These are phyloP conservation scores for Drosophila incognita DNA, from an alignment of 2,888 invertebrate species.

Conservation along the genomic window DNA sequence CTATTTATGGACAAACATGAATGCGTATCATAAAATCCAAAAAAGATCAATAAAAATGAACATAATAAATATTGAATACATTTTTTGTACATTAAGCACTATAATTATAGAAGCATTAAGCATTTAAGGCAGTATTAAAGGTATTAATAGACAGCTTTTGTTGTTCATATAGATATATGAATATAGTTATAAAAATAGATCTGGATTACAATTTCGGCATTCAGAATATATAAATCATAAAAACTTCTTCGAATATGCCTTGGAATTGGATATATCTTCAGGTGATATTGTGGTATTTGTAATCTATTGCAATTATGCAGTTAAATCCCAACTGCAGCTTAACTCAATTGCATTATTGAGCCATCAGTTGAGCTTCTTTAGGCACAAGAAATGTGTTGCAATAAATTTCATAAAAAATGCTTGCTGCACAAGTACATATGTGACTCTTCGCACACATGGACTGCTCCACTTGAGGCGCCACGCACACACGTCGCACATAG, in stretches of 20 bases:
- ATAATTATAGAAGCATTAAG: too few species aligned
- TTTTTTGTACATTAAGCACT: not conserved
- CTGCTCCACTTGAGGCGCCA: conserved; percentile 53
- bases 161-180: not conserved
- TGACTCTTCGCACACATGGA: conserved; percentile 19
- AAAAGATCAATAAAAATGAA: not conserved
- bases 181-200: not conserved
- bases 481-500: conserved; percentile 22
- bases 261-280: not conserved
- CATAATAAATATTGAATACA: not conserved
- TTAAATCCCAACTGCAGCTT: not conserved
- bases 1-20: not conserved
- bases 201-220: not conserved
- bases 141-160: not conserved
- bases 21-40: not conserved
- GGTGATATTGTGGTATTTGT: not conserved
- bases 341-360: conserved; percentile 31
- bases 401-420: conserved; percentile 33
- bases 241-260: not conserved
- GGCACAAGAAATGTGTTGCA: conserved; percentile 32
- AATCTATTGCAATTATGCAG: not conserved
- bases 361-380: conserved; percentile 34
- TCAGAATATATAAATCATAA: not conserved
- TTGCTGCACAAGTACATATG: conserved; percentile 2
- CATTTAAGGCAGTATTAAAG: not conserved